Conservation (phyloP, 35 echinoderm and acorn worm species). For the Amphiura filiformis region DNA sequence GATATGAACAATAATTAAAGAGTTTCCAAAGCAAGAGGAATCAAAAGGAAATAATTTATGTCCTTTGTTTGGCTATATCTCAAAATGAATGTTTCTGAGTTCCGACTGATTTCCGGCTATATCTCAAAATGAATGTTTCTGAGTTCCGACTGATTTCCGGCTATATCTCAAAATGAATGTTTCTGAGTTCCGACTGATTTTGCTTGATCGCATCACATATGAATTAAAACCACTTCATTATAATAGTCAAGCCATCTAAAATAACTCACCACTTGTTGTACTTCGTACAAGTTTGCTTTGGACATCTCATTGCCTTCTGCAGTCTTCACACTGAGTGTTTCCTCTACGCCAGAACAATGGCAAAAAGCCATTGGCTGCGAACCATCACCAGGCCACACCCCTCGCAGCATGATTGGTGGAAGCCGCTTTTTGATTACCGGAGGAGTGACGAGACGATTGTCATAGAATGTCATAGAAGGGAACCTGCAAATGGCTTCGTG, state of each 20-base stretch:
- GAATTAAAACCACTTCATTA: too few relatives aligned
- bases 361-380: slow-evolving; percentile 48
- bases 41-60: too few relatives aligned
- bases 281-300: slow-evolving; percentile 53
- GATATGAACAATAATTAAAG: neutral
- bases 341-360: slow-evolving; percentile 60
- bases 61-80: too few relatives aligned
- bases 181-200: too few relatives aligned
- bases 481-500: slow-evolving; percentile 67
- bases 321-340: slow-evolving; percentile 55
- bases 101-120: neutral
- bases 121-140: too few relatives aligned
- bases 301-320: slow-evolving; percentile 78
- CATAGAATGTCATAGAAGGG: slow-evolving; percentile 65
- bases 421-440: slow-evolving; percentile 46
- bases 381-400: slow-evolving; percentile 43
- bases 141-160: neutral
- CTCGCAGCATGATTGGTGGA: neutral
- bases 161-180: too few relatives aligned
- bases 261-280: slow-evolving; percentile 58
- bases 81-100: neutral
- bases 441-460: slow-evolving; percentile 49
- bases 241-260: too few relatives aligned
- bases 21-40: neutral
- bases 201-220: too few relatives aligned